Evolutionary conservation across 2,888 invertebrate species (phyloP).

Genomic region (Aromia moschata): DNA sequence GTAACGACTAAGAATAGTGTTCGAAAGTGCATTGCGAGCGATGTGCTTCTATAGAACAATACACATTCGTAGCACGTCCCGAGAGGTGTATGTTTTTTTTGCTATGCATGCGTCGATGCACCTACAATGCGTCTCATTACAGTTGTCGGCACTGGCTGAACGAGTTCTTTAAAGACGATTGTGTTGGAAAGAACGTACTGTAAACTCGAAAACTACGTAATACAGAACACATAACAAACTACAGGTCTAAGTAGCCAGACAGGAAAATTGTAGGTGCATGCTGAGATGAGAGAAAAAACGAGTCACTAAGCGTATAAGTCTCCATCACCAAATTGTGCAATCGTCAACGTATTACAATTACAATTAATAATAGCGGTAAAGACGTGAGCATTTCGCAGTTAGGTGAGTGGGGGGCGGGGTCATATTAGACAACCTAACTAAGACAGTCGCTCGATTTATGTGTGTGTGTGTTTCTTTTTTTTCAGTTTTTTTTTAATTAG

Average conservation of each 20-base stretch:
- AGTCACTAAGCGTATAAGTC: constrained; percentile 32
- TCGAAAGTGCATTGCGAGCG: constrained; percentile 48
- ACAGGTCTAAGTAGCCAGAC: constrained; percentile 53
- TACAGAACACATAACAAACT: constrained; percentile 51
- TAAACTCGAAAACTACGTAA: constrained; percentile 27
- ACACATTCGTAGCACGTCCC: constrained; percentile 39
- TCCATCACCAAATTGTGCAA: constrained; percentile 31
- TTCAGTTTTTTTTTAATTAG: constrained; percentile 27
- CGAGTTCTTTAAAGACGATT: constrained; percentile 8
- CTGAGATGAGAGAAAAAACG: constrained; percentile 43
- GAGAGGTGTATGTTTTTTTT: constrained; percentile 30
- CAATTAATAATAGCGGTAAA: background rate
- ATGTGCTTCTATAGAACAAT: constrained; percentile 42
- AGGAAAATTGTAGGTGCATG: constrained; percentile 54
- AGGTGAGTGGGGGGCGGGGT: constrained; percentile 30
- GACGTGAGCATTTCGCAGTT: constrained; percentile 27
- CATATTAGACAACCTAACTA: constrained; percentile 42
- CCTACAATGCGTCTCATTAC: constrained; percentile 36
- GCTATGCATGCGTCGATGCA: constrained; percentile 40
- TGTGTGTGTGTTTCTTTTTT: too few relatives aligned
- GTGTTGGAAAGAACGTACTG: constrained; percentile 20
- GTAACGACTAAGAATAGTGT: constrained; percentile 14
- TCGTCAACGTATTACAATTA: constrained; percentile 21
- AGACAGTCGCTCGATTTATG: constrained; percentile 43
- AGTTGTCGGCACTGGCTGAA: constrained; percentile 19